Evolutionary conservation across 1,140 invertebrate genomes (phyloP).

Genomic region (Radopholus similis): DNA sequence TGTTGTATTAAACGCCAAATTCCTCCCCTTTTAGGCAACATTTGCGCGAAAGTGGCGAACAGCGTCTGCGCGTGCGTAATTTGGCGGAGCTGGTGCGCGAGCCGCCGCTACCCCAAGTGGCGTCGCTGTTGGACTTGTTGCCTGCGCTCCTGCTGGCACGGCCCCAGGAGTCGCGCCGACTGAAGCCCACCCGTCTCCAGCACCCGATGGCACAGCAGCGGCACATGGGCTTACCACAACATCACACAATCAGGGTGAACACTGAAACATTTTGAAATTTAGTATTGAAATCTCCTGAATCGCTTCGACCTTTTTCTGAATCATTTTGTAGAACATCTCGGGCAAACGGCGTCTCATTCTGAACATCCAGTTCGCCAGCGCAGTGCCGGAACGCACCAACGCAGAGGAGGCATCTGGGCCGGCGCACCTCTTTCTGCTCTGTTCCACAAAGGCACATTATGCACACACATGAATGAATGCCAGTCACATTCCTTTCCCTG

Average conservation of each 20-base stretch:
- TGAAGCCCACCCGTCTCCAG: no score
- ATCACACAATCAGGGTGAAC: background rate
- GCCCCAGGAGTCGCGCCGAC: slow-evolving; percentile 39
- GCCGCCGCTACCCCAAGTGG: slow-evolving; percentile 29
- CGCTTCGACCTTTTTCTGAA: background rate
- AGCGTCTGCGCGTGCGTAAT: background rate
- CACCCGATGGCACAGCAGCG: slow-evolving; percentile 33
- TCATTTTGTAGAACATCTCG: background rate
- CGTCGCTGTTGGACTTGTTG: background rate
- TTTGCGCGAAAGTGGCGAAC: slow-evolving; percentile 13
- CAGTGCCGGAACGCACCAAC: slow-evolving; percentile 31
- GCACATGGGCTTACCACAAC: background rate
- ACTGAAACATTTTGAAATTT: background rate
- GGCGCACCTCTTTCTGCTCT: background rate
- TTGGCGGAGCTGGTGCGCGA: slow-evolving; percentile 43
- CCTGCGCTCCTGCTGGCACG: background rate
- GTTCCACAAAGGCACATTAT: slow-evolving; percentile 9
- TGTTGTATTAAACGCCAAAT: slow-evolving; percentile 18
- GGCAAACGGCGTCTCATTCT: slow-evolving; percentile 22
- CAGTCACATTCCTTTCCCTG: background rate
- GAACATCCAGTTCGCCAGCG: slow-evolving; percentile 38
- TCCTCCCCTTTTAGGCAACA: slow-evolving; percentile 21
- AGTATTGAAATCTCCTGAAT: background rate
- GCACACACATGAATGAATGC: no score
- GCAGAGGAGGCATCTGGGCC: slow-evolving; percentile 9